Evolutionary conservation across 2,888 invertebrate species (phyloP), one percentile per base, ranked within the genome.

Genomic region (Nomada ruficornis): DNA sequence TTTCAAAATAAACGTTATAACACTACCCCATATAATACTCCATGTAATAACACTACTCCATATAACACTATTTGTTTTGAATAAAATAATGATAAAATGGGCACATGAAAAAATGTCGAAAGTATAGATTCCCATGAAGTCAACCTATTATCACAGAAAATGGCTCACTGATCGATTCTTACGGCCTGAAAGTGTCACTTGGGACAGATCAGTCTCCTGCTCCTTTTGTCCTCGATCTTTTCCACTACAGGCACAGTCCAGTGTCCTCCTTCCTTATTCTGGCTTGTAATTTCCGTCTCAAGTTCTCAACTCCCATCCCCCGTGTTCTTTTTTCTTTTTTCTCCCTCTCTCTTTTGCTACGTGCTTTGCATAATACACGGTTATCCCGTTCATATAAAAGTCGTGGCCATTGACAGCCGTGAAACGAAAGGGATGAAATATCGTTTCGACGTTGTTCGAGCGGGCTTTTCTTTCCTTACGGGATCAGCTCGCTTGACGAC

Each of bases 311-410:
- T 71, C 47, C 26, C 44, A 2, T n/a, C 54, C 11, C 11, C 26
- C 13, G 4, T 36, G 36, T 36, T 36, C 36, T 36, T 36, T 36
- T 36, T 36, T 7, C 36, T 7, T 36, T 7, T 36, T 7, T 36
- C 5, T 36, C 7, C 1, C 36, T 36, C 29, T 60, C 64, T 69
- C 74, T 63, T 71, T 15, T 42, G 50, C 29, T 9, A 36, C 69
- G 65, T 70, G 81, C 70, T 83, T 74, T 81, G 65, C 83, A 77
- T 81, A 83, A 83, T 83, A 77, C 81, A 77, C 73, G 60, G 72
- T 75, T 68, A 55, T 59, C 57, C 20, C 57, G 50, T 50, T 54
- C 65, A 44, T 59, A 73, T 76, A 64, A 76, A 76, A 80, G 47
- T 73, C 80, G 20, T 7, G 55, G 54, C 44, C 82, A 80, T 80